These are phyloP conservation scores for Antitype chi DNA, from an alignment of 2,888 invertebrate species.

Conservation along the genomic window DNA sequence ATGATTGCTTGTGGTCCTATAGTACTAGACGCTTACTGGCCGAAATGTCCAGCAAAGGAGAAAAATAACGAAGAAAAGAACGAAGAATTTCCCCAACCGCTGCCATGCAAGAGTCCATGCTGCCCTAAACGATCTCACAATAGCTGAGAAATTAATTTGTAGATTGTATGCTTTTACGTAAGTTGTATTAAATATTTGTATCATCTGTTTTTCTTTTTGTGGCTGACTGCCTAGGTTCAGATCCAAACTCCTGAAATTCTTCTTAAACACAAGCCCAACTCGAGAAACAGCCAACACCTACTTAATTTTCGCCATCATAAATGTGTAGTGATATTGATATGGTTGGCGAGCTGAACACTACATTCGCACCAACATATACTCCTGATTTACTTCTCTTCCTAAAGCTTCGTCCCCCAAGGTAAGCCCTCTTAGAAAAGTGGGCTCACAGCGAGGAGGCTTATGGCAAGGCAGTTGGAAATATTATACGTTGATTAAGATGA, in stretches of 20 bases:
- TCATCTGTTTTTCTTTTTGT: conserved; percentile 34
- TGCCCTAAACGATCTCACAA: conserved; percentile 71
- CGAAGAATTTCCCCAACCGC: neutral
- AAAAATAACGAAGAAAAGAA: rapidly evolving
- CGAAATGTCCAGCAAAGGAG: conserved; percentile 25
- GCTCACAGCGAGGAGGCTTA: neutral
- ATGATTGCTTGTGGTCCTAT: conserved; percentile 79
- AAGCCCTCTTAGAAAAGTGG: neutral
- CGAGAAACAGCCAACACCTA: neutral
- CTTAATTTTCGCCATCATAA: neutral
- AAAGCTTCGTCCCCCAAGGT: neutral
- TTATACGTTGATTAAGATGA: neutral
- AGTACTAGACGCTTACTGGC: conserved; percentile 74
- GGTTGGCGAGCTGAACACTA: neutral
- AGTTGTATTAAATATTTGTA: conserved; percentile 61
- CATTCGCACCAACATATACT: neutral
- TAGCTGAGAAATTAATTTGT: conserved; percentile 59
- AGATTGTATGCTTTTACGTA: conserved; percentile 55
- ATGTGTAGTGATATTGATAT: neutral
- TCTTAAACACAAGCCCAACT: neutral
- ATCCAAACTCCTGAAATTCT: too few relatives aligned
- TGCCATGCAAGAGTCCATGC: conserved; percentile 74
- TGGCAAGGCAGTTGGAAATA: neutral
- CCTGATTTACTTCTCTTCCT: neutral
- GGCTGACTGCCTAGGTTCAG: neutral